A percentile compares a stretch with the other conserved stretches of the same genome.
Evolutionary conservation across 1,140 invertebrate species (phyloP).

Genomic region (Neelides sp.): DNA sequence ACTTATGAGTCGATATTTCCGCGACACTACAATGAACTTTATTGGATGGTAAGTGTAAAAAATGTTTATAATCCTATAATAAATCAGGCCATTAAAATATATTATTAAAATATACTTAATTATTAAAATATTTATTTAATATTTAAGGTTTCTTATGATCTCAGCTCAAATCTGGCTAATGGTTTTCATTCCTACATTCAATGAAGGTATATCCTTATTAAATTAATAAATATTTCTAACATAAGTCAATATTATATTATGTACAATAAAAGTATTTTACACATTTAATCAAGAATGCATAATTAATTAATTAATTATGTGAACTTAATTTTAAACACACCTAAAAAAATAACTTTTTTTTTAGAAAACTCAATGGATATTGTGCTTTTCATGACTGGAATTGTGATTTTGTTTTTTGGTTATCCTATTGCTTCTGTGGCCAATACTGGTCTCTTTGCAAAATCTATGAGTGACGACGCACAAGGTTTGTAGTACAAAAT

Average conservation of each 20-base stretch:
- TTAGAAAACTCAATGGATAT: constrained; percentile 9
- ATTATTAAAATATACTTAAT: too few species aligned
- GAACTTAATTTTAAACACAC: too few species aligned
- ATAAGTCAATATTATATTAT: neutral
- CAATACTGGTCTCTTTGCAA: constrained; percentile 20
- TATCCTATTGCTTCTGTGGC: constrained; percentile 24
- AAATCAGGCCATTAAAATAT: too few species aligned
- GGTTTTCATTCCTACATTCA: constrained; percentile 15
- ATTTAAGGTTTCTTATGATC: constrained; percentile 7
- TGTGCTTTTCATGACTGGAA: constrained; percentile 16
- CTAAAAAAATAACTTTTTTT: neutral
- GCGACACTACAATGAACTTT: constrained; percentile 18
- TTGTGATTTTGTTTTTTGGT: constrained; percentile 18
- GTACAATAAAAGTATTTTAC: neutral
- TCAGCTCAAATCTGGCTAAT: constrained; percentile 19
- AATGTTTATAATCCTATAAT: too few species aligned
- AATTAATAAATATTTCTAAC: too few species aligned
- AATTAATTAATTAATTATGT: too few species aligned
- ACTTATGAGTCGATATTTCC: constrained; percentile 13
- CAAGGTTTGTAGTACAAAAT: constrained; percentile 9
- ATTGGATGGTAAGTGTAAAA: too few species aligned
- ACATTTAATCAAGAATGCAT: too few species aligned
- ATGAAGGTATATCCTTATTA: constrained; percentile 1
- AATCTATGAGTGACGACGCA: constrained; percentile 21
- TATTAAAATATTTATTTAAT: too few species aligned